A percentile compares a stretch with the other conserved stretches of the same genome.
Conservation (phyloP, 2,797 vertebrate species). For the Falco novaeseelandiae region DNA sequence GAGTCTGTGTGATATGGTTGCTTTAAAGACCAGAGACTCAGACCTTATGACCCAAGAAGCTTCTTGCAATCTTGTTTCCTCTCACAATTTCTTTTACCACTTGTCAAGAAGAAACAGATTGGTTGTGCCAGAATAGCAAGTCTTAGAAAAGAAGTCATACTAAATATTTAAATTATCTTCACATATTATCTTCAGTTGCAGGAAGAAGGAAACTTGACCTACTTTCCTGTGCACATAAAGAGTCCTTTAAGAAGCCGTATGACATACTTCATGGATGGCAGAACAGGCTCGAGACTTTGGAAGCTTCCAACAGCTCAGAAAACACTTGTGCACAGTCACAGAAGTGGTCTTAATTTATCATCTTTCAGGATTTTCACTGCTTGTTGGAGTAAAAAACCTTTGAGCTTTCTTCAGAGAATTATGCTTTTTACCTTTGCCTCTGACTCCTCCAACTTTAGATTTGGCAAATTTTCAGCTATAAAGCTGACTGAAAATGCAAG, state of each 20-base stretch:
- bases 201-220: slow-evolving; percentile 22
- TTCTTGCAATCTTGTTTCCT: neutral
- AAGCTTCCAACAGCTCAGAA: neutral
- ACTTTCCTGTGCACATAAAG: neutral
- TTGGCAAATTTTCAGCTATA: neutral
- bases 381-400: neutral
- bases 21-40: neutral
- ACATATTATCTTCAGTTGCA: neutral
- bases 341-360: neutral
- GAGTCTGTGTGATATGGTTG: neutral
- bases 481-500: neutral
- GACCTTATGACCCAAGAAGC: neutral
- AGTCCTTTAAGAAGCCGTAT: neutral
- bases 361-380: neutral
- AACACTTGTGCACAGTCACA: neutral
- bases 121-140: neutral
- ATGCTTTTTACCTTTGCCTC: neutral
- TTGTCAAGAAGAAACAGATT: slow-evolving; percentile 5
- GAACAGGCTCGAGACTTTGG: neutral
- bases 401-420: neutral
- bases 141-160: neutral
- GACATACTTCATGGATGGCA: neutral
- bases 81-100: neutral
- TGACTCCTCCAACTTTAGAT: neutral
- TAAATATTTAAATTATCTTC: slow-evolving; percentile 26